Conservation (phyloP, 2,797 vertebrate species). For the Mycteria americana region DNA sequence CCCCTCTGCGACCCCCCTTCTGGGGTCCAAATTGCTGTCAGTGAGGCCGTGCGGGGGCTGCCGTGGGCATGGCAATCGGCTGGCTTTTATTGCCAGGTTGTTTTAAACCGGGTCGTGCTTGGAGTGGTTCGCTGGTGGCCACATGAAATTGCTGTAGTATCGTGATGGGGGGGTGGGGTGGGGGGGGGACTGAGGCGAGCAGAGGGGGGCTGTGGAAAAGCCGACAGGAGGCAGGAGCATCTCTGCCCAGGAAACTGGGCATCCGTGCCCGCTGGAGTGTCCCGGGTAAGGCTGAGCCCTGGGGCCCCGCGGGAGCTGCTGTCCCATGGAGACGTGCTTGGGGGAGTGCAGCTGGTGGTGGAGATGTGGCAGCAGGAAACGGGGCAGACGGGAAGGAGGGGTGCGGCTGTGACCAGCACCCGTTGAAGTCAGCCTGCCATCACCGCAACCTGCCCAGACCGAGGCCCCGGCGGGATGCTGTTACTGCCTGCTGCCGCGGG, state of each 20-base stretch:
- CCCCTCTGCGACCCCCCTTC: neutral
- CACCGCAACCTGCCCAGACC: rapidly evolving
- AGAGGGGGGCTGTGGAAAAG: neutral
- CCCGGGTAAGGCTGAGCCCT: neutral
- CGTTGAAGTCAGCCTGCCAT: neutral
- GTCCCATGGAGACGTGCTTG: rapidly evolving
- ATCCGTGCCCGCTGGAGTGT: neutral
- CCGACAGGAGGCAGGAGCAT: neutral
- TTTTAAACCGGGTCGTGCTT: neutral
- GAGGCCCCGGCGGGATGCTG: rapidly evolving
- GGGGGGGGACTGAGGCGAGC: rapidly evolving
- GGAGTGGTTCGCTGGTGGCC: neutral
- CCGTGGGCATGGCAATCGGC: rapidly evolving
- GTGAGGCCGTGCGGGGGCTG: neutral
- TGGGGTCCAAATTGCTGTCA: neutral
- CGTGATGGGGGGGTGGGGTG: no score
- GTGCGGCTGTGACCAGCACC: neutral
- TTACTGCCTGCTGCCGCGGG: rapidly evolving
- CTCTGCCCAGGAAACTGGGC: neutral
- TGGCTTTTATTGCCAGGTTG: neutral
- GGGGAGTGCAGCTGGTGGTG: neutral
- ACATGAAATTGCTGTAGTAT: neutral
- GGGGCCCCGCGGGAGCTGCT: neutral
- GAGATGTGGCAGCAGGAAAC: neutral
- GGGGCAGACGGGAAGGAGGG: neutral